phyloP scores from a whole-genome alignment of 2,797 vertebrate species.

The Acipenser ruthenus region DNA sequence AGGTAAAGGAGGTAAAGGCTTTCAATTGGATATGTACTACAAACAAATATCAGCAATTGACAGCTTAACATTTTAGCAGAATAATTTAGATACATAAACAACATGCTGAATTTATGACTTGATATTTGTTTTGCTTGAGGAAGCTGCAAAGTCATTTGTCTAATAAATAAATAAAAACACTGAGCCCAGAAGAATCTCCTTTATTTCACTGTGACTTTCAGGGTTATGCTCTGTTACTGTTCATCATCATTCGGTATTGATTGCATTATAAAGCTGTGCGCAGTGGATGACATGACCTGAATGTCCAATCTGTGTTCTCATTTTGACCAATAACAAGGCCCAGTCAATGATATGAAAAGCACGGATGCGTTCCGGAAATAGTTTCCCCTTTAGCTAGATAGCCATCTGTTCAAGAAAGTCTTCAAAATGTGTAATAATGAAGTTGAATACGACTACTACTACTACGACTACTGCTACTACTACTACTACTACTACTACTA shows the following conservation, averaged over 20 bases:
- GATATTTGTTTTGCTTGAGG: background rate
- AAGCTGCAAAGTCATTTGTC: background rate
- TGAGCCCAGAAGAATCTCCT: too few relatives aligned
- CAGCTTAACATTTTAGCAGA: background rate
- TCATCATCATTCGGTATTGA: too few relatives aligned
- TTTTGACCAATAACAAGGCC: background rate
- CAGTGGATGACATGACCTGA: too few relatives aligned
- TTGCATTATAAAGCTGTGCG: too few relatives aligned
- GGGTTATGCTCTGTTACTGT: too few relatives aligned
- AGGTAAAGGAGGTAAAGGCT: conserved; percentile 34
- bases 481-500: too few relatives aligned
- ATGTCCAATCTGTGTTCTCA: too few relatives aligned
- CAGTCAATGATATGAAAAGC: background rate
- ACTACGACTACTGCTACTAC: too few relatives aligned
- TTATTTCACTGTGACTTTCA: too few relatives aligned
- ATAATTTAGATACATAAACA: background rate
- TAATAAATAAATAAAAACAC: too few relatives aligned
- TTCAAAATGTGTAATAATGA: background rate
- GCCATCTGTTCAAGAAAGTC: background rate
- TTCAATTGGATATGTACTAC: conserved; percentile 25
- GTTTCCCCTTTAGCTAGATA: background rate
- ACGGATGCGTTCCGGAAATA: background rate
- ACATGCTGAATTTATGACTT: background rate
- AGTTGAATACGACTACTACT: too few relatives aligned
- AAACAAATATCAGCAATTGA: conserved; percentile 19